A percentile compares a stretch with the other conserved stretches of the same genome.
phyloP scores from a whole-genome alignment of 2,888 invertebrate genomes.

The Fragum sueziense region DNA sequence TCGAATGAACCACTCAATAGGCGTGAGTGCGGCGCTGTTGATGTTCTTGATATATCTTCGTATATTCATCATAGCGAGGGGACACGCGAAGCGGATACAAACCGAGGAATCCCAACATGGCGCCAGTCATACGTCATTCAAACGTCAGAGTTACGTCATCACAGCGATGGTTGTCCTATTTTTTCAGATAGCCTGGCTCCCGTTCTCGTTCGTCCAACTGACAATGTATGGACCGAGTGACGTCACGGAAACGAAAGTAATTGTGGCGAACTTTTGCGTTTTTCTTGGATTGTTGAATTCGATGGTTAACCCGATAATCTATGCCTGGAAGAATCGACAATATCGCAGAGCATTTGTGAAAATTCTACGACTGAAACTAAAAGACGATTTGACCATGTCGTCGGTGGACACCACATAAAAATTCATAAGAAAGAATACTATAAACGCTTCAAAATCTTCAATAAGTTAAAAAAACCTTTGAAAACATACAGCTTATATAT shows the following conservation, averaged over 20 bases:
- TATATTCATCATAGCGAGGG: slow-evolving; percentile 54
- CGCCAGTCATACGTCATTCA: too few species aligned
- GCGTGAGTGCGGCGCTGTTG: slow-evolving; percentile 44
- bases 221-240: slow-evolving; percentile 25
- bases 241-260: slow-evolving; percentile 25
- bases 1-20: slow-evolving; percentile 41
- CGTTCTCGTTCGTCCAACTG: slow-evolving; percentile 57
- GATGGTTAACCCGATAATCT: slow-evolving; percentile 64
- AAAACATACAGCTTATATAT: too few species aligned
- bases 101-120: slow-evolving; percentile 22
- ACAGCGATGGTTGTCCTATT: slow-evolving; percentile 55
- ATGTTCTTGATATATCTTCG: slow-evolving; percentile 56
- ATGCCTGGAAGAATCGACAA: slow-evolving; percentile 65
- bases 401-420: too few species aligned
- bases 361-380: slow-evolving; percentile 36
- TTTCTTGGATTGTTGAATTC: slow-evolving; percentile 65
- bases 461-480: too few species aligned
- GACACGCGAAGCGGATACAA: slow-evolving; percentile 49
- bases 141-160: slow-evolving; percentile 38
- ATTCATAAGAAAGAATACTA: too few species aligned
- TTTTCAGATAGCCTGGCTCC: slow-evolving; percentile 64
- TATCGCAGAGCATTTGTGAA: slow-evolving; percentile 59
- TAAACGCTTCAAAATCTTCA: too few species aligned
- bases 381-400: not conserved
- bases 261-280: slow-evolving; percentile 54